Evolutionary conservation across 2,113 vertebrate species (phyloP).

Genomic region (Acrocephalus arundinaceus): DNA sequence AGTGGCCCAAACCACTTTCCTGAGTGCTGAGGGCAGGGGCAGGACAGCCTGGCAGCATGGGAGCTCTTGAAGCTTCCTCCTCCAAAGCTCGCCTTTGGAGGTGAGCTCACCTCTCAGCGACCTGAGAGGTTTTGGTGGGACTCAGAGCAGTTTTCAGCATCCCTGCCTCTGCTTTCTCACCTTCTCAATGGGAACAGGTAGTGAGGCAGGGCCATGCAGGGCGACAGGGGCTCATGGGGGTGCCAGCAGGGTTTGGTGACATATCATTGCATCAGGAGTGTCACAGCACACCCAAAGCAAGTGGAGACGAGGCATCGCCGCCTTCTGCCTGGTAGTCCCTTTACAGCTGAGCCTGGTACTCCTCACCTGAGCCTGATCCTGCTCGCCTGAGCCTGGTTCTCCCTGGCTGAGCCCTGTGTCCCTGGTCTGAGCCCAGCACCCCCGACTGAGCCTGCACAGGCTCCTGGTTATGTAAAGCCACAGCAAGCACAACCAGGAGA

Average conservation of each 20-base stretch:
- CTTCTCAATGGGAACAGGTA: not conserved
- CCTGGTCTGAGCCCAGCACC: rapidly evolving
- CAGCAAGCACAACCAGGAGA: not conserved
- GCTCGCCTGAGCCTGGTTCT: rapidly evolving
- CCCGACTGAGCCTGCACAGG: not conserved
- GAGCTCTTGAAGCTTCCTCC: not conserved
- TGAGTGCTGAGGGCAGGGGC: not conserved
- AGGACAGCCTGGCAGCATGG: rapidly evolving
- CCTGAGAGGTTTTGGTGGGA: not conserved
- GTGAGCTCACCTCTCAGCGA: too few species aligned
- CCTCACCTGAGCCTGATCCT: not conserved
- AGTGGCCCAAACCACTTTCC: not conserved
- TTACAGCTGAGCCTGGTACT: not conserved
- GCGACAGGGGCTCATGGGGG: not conserved
- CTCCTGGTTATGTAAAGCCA: slow-evolving; percentile 67
- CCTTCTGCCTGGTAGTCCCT: not conserved
- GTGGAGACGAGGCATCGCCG: not conserved
- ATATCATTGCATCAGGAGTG: too few species aligned
- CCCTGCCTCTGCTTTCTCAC: not conserved
- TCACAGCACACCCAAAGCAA: not conserved
- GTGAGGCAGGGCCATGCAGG: rapidly evolving
- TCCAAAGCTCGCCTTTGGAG: not conserved
- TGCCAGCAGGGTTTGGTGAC: not conserved
- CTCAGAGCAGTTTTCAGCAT: not conserved
- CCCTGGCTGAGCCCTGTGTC: not conserved